These are phyloP conservation scores for Microtus ochrogaster DNA, from an alignment of 2,113 vertebrate genomes.

Conservation along the genomic window DNA sequence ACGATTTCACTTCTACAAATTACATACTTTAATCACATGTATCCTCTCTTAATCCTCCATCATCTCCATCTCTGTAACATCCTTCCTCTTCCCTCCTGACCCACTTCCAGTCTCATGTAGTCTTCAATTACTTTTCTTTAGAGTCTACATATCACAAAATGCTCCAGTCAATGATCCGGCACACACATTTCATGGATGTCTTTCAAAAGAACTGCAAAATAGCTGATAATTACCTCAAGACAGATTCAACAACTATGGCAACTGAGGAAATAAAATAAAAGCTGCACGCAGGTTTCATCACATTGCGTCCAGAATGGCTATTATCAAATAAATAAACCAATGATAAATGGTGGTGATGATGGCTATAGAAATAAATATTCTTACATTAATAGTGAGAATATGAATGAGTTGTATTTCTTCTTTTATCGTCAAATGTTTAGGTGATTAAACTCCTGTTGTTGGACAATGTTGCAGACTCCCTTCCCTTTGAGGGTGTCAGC, in stretches of 20 bases:
- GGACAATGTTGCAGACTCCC: rapidly evolving
- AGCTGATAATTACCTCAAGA: not conserved
- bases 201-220: not conserved
- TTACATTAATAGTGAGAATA: not conserved
- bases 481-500: not conserved
- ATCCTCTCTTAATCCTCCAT: not conserved
- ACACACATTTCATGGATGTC: not conserved
- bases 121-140: not conserved
- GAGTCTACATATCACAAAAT: not conserved
- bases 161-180: too few relatives aligned
- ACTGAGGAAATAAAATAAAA: not conserved
- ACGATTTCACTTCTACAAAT: not conserved
- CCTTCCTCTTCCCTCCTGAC: not conserved
- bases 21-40: not conserved
- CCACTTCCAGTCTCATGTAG: too few relatives aligned
- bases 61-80: not conserved
- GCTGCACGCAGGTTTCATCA: not conserved
- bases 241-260: not conserved
- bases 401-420: not conserved
- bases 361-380: not conserved
- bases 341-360: not conserved
- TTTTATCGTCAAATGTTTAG: not conserved
- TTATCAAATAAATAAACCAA: not conserved
- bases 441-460: not conserved
- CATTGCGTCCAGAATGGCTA: not conserved